Conservation (phyloP, 2,888 invertebrate genomes). For the Melieria crassipennis region DNA sequence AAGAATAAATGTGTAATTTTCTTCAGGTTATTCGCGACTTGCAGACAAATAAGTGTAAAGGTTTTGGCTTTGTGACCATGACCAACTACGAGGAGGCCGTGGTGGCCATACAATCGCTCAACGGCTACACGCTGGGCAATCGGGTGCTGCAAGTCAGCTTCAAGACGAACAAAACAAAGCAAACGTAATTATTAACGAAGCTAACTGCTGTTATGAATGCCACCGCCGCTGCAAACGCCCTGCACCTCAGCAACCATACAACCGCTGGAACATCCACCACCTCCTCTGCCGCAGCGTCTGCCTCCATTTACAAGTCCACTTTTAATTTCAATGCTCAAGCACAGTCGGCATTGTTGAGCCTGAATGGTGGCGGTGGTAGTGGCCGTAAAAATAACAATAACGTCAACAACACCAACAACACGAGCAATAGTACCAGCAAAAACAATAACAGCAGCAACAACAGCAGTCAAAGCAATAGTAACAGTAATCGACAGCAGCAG, state of each 20-base stretch:
- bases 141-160: conserved; percentile 97
- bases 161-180: conserved; percentile 90
- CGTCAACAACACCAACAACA: conserved; percentile 38
- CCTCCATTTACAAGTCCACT: conserved; percentile 25
- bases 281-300: conserved; percentile 30
- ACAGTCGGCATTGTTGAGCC: conserved; percentile 23
- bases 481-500: conserved; percentile 35
- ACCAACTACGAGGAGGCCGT: conserved; percentile 97
- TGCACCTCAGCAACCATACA: conserved; percentile 30
- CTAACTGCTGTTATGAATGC: conserved; percentile 60
- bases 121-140: conserved; percentile 95
- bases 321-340: conserved; percentile 24
- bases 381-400: conserved; percentile 33
- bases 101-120: conserved; percentile 94
- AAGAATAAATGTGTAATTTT: too few relatives aligned
- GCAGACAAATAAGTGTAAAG: conserved; percentile 97
- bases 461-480: conserved; percentile 33
- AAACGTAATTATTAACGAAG: conserved; percentile 66
- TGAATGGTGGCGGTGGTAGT: conserved; percentile 31
- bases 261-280: conserved; percentile 26
- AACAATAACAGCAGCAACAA: conserved; percentile 33
- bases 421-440: conserved; percentile 34
- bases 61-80: conserved; percentile 98
- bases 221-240: conserved; percentile 40
- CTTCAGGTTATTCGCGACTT: conserved; percentile 86